These are phyloP conservation scores for Australoheros scitulus DNA, from an alignment of 2,113 vertebrate species.

Conservation along the genomic window DNA sequence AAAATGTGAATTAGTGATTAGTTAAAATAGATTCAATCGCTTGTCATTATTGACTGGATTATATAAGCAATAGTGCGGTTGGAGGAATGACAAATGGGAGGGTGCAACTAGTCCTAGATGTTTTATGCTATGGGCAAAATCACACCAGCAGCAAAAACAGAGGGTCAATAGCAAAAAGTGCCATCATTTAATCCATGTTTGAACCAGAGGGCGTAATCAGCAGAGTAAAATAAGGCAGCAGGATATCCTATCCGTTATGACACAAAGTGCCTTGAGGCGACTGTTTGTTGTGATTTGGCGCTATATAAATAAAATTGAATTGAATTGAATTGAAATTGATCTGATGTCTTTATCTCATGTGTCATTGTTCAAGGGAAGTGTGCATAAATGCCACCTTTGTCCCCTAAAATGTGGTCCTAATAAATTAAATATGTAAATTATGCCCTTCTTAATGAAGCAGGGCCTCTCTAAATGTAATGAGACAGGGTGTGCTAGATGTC, in stretches of 20 bases:
- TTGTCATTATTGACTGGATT: no score
- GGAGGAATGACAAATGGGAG: no score
- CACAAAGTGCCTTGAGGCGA: no score
- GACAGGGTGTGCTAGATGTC: neutral
- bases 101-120: no score
- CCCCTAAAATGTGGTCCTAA: neutral
- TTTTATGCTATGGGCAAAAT: no score
- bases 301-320: no score
- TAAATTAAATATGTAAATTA: neutral
- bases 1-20: neutral
- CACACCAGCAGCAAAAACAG: no score
- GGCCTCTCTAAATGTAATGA: neutral
- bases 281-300: no score
- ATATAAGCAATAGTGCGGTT: no score
- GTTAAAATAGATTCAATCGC: neutral
- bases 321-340: no score
- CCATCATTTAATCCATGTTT: no score
- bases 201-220: neutral
- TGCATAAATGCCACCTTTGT: neutral
- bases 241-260: neutral
- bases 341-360: neutral
- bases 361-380: neutral
- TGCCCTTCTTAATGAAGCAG: neutral
- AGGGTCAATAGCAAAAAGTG: no score
- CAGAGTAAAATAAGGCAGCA: neutral